Base-by-base conservation (phyloP, 1,140 invertebrate species). In the Propsilocerus akamusi region DNA sequence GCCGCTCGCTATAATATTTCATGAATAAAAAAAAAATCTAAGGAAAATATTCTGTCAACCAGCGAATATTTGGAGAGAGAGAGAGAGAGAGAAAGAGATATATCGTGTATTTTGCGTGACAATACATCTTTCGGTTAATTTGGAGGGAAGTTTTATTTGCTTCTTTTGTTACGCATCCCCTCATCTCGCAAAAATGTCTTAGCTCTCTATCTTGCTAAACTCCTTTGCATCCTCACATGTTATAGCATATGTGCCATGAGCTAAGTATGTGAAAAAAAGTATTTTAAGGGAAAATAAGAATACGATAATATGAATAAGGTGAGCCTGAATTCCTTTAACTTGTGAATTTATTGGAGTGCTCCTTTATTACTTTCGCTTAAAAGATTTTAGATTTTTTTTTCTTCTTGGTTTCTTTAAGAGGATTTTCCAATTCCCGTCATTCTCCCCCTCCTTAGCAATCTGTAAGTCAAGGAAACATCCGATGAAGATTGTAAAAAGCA, bases 341-440 rank as follows among this genome's bases (percentile, higher is more conserved):
- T 30, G 10, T 6, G 6, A 30, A 30, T 30, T 30, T 41, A 41
- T 41, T 8, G 14, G 22, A 41, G 34, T 41, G 34, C 34, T 41
- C 34, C 17, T 41, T 41, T 41, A 41, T 41, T 41, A 41, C n/a
- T 20, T 41, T 41, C 34, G 34, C 34, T 41, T 41, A 17, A 41
- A 41, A 20, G 22, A n/a, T n/a, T n/a, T n/a, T n/a, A n/a, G n/a
- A n/a, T n/a, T n/a, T n/a, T n/a, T 17, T 41, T 37, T 37, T 37
- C 7, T 10, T 14, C n/a, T 41, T 30, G 28, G n/a, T 11, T 30
- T n/a, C n/a, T 30, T 30, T 30, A n/a, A 30, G 6, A 8, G 2
- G 6, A 30, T 11, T 30, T n/a, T 30, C 6, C 6, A 30, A 2
- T 11, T 30, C 10, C 28, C 2, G 28, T 11, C 6, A 11, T 3